Base-by-base conservation (phyloP, 2,888 invertebrate species). In the Xanthorhoe spadicearia region DNA sequence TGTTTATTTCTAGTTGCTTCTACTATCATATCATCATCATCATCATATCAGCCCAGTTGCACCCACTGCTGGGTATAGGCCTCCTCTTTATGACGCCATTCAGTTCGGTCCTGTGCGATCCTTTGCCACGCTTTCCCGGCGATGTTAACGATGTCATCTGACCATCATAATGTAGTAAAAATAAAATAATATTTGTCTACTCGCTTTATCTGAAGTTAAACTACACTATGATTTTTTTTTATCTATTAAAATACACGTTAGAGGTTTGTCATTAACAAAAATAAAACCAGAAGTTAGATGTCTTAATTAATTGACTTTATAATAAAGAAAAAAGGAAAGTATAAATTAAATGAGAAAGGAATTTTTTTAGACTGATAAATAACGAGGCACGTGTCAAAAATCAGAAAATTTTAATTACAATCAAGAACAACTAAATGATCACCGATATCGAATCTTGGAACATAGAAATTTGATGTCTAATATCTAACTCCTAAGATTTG, bases 391-490 rank as follows among this genome's bases (percentile, higher is more conserved):
- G 54, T 38, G 62, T 63, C 62, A 46, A 54, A 66, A 50, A 51
- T 59, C 51, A 2, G 51, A 66, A 62, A 61, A 46, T 63, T 63
- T 63, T 67, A 67, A 67, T 67, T 67, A 67, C 59, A 60, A 59
- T 55, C 28, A 48, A 60, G 15, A 49, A 35, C 46, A 55, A 51
- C 46, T 46, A 51, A 23, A 38, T 13, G 1, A 52, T 46, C 2
- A 48, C 19, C 23, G 18, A 52, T 50, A 32, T 18, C 13, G 8
- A 32, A 43, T 38, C 9, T n/a, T 15, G 2, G 18, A 55, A 23
- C 13, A n/a, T 18, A n/a, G n/a, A 28, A 63, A 49, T 52, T n/a
- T 0, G 48, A 35, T 13, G 48, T 43, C 49, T 67, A 60, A 63
- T 23, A 17, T 32, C 15, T n/a, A 19, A 17, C 10, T 18, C 13